Base-by-base conservation (phyloP, 1,140 invertebrate species). In the Cyphomyrmex costatus region DNA sequence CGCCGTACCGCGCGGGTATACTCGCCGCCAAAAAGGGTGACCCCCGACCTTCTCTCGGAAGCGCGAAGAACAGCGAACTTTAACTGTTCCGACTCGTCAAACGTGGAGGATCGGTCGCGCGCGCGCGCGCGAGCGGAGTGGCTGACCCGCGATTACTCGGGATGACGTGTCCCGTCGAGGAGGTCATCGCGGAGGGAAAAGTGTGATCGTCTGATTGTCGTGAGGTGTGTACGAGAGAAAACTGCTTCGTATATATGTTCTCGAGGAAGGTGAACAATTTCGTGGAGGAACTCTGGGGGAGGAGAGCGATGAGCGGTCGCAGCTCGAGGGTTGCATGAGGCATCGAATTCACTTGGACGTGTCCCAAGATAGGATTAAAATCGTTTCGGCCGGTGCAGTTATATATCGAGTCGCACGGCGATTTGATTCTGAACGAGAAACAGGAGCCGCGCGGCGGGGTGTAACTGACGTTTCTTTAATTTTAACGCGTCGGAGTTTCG, bases 391-490 rank as follows among this genome's bases (percentile, higher is more conserved):
- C 7, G 3, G 19, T 30, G 27, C n/a, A n/a, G 12, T 19, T 53
- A 4, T 61, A 4, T 61, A 61, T 74, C 10, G 27, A n/a, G 24
- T 19, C 30, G 8, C 16, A 51, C 16, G 16, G 46, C 10, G 46
- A 51, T 30, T n/a, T n/a, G n/a, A 51, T 1, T 27, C 24, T 8
- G n/a, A 53, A 14, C 49, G 8, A 73, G 49, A 14, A 73, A 51
- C 46, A 1, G 10, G 3, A 71, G 24, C 51, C 12, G 14, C 14
- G 12, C 21, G 6, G n/a, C 14, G 0, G 30, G 21, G 51, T 76
- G 71, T n/a, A n/a, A 58, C 33, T 76, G 19, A 42, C 36, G 53
- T 36, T 36, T 56, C n/a, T n/a, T 73, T 53, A 7, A 73, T 30
- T 73, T 56, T 56, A 42, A 8, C 27, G 30, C 33, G n/a, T 21